Conservation (phyloP, 2,888 invertebrate species). For the Cetonia aurata region DNA sequence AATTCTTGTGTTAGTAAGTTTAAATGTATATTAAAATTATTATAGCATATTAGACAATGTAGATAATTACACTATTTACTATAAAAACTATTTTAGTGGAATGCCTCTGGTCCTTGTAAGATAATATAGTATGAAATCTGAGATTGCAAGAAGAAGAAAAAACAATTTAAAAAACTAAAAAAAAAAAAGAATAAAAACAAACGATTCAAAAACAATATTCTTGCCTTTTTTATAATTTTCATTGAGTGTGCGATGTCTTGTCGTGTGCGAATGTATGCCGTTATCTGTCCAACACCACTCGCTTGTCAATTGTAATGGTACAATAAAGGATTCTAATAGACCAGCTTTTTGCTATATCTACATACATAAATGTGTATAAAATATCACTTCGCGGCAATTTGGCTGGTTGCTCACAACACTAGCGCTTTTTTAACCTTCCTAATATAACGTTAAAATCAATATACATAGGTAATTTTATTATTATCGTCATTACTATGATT, state of each 20-base stretch:
- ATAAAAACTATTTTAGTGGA: no score
- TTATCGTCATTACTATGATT: background rate
- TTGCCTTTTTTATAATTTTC: background rate
- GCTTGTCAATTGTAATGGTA: slow-evolving; percentile 65
- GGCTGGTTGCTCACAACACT: slow-evolving; percentile 51
- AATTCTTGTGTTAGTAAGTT: no score
- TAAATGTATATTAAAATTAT: no score
- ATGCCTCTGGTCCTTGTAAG: no score
- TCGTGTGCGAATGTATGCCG: slow-evolving; percentile 55
- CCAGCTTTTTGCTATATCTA: slow-evolving; percentile 41
- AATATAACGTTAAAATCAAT: slow-evolving; percentile 6
- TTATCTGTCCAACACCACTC: slow-evolving; percentile 62
- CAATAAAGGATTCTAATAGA: slow-evolving; percentile 60
- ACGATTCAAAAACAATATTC: slow-evolving; percentile 4
- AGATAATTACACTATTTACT: no score
- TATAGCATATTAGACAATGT: no score
- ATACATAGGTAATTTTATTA: no score
- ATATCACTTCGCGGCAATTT: slow-evolving; percentile 35
- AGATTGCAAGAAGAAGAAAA: no score
- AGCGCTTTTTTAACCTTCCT: slow-evolving; percentile 49
- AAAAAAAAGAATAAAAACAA: background rate
- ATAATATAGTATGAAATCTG: no score
- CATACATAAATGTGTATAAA: no score
- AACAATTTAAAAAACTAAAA: no score
- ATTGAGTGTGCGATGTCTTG: slow-evolving; percentile 48